These are phyloP conservation scores for Cyphomyrus plagiostoma DNA, from an alignment of 2,113 vertebrate genomes.

Conservation along the genomic window DNA sequence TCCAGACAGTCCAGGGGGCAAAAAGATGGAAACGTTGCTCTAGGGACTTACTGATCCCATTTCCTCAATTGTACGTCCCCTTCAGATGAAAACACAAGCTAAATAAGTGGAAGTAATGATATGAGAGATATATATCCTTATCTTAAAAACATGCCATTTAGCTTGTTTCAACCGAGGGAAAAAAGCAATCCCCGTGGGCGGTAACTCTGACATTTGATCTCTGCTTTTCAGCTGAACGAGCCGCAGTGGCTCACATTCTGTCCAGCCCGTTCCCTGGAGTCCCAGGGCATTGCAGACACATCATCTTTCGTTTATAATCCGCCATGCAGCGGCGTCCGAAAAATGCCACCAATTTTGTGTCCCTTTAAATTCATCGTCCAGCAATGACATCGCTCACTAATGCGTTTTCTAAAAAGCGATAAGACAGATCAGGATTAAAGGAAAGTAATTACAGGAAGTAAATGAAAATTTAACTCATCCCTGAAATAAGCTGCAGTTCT, in stretches of 20 bases:
- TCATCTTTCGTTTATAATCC: background rate
- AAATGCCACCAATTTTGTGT: background rate
- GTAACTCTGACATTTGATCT: background rate
- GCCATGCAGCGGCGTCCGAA: background rate
- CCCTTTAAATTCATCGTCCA: background rate
- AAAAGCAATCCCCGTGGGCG: background rate
- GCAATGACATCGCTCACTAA: background rate
- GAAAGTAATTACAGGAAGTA: background rate
- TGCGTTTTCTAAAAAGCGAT: background rate
- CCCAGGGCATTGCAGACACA: background rate
- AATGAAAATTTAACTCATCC: background rate
- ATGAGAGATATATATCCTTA: background rate
- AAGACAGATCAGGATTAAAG: background rate
- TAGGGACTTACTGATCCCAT: background rate
- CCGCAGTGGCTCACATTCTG: background rate
- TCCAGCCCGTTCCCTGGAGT: background rate
- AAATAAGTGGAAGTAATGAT: background rate
- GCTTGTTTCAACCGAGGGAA: background rate
- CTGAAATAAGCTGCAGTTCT: background rate
- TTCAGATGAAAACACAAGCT: background rate
- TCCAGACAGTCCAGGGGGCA: background rate
- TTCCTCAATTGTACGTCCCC: background rate
- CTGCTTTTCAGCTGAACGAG: background rate
- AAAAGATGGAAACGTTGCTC: background rate
- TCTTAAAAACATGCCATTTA: background rate